Evolutionary conservation across 2,888 invertebrate species (phyloP).

Genomic region (Macroteleia sp.): DNA sequence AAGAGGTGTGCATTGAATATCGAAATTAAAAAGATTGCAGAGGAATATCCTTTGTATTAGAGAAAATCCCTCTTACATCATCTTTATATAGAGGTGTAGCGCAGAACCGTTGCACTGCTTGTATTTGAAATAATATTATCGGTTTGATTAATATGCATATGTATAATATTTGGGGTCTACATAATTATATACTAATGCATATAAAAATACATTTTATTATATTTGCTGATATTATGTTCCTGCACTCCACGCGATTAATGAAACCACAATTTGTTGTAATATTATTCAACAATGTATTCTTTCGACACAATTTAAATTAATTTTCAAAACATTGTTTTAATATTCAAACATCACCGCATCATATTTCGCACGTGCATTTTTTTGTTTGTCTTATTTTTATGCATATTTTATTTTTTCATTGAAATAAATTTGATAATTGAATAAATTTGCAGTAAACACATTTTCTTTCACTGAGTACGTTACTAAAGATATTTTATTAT

Average conservation of each 20-base stretch:
- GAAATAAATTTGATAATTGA: no score
- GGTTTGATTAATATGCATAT: conserved; percentile 44
- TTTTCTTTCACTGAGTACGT: no score
- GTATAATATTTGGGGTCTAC: conserved; percentile 44
- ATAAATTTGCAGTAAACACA: no score
- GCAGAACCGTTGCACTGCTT: conserved; percentile 59
- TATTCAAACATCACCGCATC: conserved; percentile 70
- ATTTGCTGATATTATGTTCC: conserved; percentile 53
- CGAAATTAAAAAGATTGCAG: background rate
- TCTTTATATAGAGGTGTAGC: conserved; percentile 30
- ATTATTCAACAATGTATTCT: conserved; percentile 69
- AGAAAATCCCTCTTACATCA: conserved; percentile 40
- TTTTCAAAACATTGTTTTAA: conserved; percentile 78
- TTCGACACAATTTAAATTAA: conserved; percentile 69
- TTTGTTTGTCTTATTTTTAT: background rate
- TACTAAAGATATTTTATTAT: no score
- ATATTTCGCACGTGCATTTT: conserved; percentile 51
- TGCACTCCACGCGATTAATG: conserved; percentile 53
- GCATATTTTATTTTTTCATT: background rate
- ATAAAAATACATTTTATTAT: conserved; percentile 45
- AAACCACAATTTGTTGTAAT: conserved; percentile 68
- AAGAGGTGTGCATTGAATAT: background rate
- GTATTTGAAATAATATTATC: conserved; percentile 52
- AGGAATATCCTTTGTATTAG: conserved; percentile 7
- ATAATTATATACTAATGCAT: conserved; percentile 59